phyloP scores from a whole-genome alignment of 2,797 vertebrate species.

The Menidia menidia region DNA sequence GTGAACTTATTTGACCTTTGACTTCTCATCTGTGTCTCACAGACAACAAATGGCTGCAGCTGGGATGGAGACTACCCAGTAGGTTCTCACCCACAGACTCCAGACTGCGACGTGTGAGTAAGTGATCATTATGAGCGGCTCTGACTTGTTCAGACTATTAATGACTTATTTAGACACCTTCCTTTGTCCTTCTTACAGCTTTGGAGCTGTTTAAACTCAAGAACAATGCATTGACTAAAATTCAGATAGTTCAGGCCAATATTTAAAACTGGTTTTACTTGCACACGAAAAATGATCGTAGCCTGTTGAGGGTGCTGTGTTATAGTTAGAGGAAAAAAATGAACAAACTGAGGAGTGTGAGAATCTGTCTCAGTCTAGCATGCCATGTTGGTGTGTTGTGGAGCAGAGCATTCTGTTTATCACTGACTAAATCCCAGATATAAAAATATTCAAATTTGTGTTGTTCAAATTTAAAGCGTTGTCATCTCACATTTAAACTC shows the following conservation, averaged over 20 bases:
- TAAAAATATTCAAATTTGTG: no score
- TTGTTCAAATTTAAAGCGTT: no score
- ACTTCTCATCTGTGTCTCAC: constrained; percentile 81
- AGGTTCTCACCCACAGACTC: constrained; percentile 71
- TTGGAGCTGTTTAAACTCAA: constrained; percentile 27
- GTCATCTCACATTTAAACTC: no score
- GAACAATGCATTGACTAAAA: constrained; percentile 19
- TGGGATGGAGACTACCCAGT: constrained; percentile 68
- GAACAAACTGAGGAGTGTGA: neutral
- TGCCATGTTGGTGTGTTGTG: neutral
- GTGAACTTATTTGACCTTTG: constrained; percentile 89
- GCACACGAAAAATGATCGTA: neutral
- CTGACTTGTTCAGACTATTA: constrained; percentile 58
- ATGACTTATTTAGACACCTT: constrained; percentile 55
- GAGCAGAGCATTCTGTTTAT: neutral
- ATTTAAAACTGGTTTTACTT: neutral
- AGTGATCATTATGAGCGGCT: constrained; percentile 70
- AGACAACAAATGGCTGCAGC: constrained; percentile 87
- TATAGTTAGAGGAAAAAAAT: constrained; percentile 22
- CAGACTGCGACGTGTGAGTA: constrained; percentile 60
- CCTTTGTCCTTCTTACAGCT: constrained; percentile 20
- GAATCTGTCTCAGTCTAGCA: neutral
- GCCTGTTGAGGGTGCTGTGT: constrained; percentile 44
- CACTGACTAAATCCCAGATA: no score
- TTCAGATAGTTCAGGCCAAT: neutral